A percentile compares a stretch with the other conserved stretches of the same genome.
Evolutionary conservation across 1,140 invertebrate species (phyloP).

Genomic region (Drosophila sproati): DNA sequence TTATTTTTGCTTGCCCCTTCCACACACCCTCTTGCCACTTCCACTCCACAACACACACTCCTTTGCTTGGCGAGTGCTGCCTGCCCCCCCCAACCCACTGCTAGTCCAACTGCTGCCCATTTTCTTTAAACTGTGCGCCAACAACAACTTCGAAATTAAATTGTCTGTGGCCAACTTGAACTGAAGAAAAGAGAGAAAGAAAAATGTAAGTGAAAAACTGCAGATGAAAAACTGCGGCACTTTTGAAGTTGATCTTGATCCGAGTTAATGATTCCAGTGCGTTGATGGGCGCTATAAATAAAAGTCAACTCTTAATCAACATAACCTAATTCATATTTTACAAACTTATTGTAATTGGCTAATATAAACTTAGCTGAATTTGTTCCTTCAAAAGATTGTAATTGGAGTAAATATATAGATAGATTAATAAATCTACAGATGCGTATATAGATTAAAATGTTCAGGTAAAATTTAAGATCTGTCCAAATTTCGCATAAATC

Average conservation of each 20-base stretch:
- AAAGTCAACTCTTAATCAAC: background rate
- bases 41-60: no score
- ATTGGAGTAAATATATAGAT: no score
- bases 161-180: slow-evolving; percentile 31
- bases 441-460: no score
- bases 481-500: no score
- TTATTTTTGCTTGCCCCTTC: slow-evolving; percentile 26
- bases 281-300: slow-evolving; percentile 17
- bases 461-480: no score
- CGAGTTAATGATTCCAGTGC: slow-evolving; percentile 30
- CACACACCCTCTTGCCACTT: no score
- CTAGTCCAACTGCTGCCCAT: slow-evolving; percentile 31
- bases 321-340: background rate
- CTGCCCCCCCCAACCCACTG: no score
- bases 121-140: slow-evolving; percentile 36
- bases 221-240: slow-evolving; percentile 14
- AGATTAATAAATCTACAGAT: no score
- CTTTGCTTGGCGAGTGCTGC: no score
- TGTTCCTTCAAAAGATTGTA: no score
- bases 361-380: no score
- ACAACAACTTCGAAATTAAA: slow-evolving; percentile 46
- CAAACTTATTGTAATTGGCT: no score
- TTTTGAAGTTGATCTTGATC: slow-evolving; percentile 18
- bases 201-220: slow-evolving; percentile 22
- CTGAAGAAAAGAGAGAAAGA: background rate